Evolutionary conservation across 2,888 invertebrate species (phyloP).

Genomic region (Chironomus tentans): DNA sequence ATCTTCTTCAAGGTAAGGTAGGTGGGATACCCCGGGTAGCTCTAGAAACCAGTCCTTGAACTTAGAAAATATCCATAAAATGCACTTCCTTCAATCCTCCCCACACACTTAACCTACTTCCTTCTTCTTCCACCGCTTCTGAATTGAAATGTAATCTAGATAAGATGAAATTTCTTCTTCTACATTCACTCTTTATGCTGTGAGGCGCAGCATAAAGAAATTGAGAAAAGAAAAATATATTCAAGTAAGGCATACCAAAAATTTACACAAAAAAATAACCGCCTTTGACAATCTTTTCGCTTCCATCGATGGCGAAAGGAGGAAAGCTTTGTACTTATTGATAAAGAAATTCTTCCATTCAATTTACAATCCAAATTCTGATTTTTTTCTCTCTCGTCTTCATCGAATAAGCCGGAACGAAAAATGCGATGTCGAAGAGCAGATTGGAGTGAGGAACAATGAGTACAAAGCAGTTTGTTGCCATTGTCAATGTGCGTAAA

Average conservation of each 20-base stretch:
- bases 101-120: no score
- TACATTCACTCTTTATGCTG: background rate
- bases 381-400: background rate
- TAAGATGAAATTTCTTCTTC: constrained; percentile 4
- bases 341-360: constrained; percentile 6
- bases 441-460: background rate
- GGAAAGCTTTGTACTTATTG: background rate
- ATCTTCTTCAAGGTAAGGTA: no score
- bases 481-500: background rate
- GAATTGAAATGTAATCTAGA: background rate
- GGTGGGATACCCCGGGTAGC: no score
- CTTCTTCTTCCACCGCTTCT: no score
- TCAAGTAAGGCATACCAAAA: background rate
- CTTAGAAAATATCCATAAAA: no score
- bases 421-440: no score
- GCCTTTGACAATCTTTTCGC: constrained; percentile 9
- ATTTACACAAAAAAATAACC: background rate
- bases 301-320: background rate
- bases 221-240: background rate
- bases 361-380: background rate
- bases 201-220: background rate
- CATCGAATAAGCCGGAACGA: background rate
- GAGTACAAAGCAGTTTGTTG: background rate
- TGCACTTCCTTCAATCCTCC: no score
- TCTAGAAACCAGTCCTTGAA: no score